Base-by-base conservation (phyloP, 1,140 invertebrate genomes). In the Cotesia vestalis region DNA sequence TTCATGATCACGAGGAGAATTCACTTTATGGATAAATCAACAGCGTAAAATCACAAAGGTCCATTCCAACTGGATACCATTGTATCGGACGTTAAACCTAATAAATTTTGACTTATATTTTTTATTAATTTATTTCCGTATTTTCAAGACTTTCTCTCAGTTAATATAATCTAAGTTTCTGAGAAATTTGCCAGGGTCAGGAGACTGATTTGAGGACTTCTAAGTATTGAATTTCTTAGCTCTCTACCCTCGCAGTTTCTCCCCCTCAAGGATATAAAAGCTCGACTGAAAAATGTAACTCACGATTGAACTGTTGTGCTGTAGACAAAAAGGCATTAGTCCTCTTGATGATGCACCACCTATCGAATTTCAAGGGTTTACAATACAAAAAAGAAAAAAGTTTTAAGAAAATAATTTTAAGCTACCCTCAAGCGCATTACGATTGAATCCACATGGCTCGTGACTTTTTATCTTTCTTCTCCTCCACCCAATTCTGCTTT, bases 231-330 rank as follows among this genome's bases (percentile, higher is more conserved):
- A 66, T 75, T 75, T 70, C 70, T 27, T 53, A 66, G 61, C 53
- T 71, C 63, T 46, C 51, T 63, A 51, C 60, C 11, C 5, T 46
- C 40, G 40, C 40, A 2, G 40, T 46, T 46, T 46, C 40, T 27
- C 36, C 40, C 55, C n/a, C 55, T 35, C 46, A 34, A 14, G 36
- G 46, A 60, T 55, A 72, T 75, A 69, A 75, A 61, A 70, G 71
- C 66, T 55, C 53, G 66, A 67, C 59, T 75, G 71, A 73, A 75
- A 73, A 73, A 71, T 71, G 71, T 69, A 66, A 75, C 71, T 70
- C 74, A 71, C 67, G 66, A 69, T 67, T 61, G 35, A n/a, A 34
- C 34, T 62, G 14, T 12, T 11, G 27, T 35, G 5, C 9, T 20
- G 36, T 17, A 57, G 52, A 46, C 57, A 53, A 60, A 35, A 57